Base-by-base conservation (phyloP, 2,888 invertebrate genomes). In the Cheilosia soror region DNA sequence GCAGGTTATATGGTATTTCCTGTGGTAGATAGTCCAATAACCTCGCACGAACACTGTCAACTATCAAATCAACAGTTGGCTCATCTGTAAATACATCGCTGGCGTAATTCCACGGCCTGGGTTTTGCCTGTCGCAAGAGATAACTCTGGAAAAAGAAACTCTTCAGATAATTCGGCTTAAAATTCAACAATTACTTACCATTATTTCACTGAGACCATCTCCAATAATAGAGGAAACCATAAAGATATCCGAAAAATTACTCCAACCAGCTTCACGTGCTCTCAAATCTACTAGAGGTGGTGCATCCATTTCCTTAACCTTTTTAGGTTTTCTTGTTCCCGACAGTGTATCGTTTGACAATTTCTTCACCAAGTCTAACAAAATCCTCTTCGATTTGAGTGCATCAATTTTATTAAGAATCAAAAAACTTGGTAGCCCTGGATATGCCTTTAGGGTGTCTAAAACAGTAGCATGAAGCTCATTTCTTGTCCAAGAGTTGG, bases 361-460 rank as follows among this genome's bases (percentile, higher is more conserved):
- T 51, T 93, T 93, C 53, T 94, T 93, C 0, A 96, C 95, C 13
- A 96, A 89, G 53, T 96, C 94, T 51, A 99, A 92, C n/a, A 98
- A 91, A 76, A 95, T 95, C 88, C 94, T 93, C 91, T 96, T 97
- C 27, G 93, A 95, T 91, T 94, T 96, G 89, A 96, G 88, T 49
- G 93, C 91, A 91, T 96, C 96, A 63, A 96, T 94, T 96, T 99
- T 99, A 92, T 99, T 99, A 20, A 99, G 92, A 75, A 99, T 94
- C 20, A 99, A 93, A 89, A 98, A 94, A 88, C 95, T 95, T 0
- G 95, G 94, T 77, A 93, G 93, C 4, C 93, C 90, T 0, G 93
- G 93, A 89, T 95, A 93, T 7, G 94, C 90, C 87, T 95, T 93
- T 4, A 98, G 92, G 78, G 97, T 93, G 37, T 94, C 93, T 2